Evolutionary conservation across 2,888 invertebrate genomes (phyloP), one percentile per base, ranked within the genome.

Genomic region (Erpobdella octoculata): DNA sequence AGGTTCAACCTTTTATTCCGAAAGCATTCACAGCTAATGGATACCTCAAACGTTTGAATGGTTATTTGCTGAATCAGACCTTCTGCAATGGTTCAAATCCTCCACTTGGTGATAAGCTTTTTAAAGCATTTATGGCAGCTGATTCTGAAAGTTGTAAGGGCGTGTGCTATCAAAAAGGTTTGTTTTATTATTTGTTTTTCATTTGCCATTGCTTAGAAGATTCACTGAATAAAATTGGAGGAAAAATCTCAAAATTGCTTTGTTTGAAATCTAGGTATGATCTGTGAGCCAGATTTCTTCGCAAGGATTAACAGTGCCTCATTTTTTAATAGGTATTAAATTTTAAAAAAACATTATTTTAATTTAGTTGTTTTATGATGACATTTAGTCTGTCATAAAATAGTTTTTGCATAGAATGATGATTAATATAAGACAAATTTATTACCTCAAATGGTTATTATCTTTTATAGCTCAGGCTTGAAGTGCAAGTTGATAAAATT

Each of bases 241-340:
- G 21, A 15, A 6, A 53, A 1, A 5, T 18, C 6, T 53, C 53
- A 53, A 12, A 1, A 9, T 53, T 53, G 9, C 12, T 9, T 53
- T 25, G 28, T 25, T 53, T 53, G 53, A 53, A 53, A 28, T 12
- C 38, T 59, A 72, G 72, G 70, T 18, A 35, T 70, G 18, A 58
- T 70, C n/a, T 72, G 72, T 53, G 72, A 72, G 28, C 64, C 64
- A 12, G 70, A 59, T 0, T 46, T 31, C 37, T 72, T 72, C 48
- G 36, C 53, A 28, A 12, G 12, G n/a, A 12, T 65, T n/a, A 71
- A 71, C 69, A 31, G 18, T 35, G 2, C 35, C 9, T 35, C 53
- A 21, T 33, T 33, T 8, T 69, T 69, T 21, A n/a, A 69, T 36
- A 69, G 36, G 69, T 69, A 8, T 58, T 21, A 9, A 41, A 41